Conservation (phyloP, 2,888 invertebrate genomes). For the Sarcophaga carnaria region DNA sequence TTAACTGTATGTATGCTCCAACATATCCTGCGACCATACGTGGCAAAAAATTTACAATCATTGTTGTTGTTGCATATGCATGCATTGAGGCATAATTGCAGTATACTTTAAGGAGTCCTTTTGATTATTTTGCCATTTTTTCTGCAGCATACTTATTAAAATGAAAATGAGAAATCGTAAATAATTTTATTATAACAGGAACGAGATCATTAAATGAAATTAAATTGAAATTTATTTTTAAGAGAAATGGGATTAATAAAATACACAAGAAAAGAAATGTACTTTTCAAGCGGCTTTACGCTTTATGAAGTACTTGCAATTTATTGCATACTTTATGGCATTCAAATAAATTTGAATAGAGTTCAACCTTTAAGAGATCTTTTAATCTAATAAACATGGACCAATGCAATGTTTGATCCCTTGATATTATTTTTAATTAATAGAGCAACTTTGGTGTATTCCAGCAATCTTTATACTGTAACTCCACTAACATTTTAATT, state of each 20-base stretch:
- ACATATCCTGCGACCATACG: neutral
- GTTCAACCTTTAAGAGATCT: too few species aligned
- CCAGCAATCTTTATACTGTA: too few species aligned
- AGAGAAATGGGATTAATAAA: neutral
- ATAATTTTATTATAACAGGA: neutral
- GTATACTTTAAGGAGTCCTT: slow-evolving; percentile 8
- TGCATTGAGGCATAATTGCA: slow-evolving; percentile 6
- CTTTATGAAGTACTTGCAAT: neutral
- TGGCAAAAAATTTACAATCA: neutral
- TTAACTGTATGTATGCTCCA: neutral
- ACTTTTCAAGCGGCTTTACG: neutral
- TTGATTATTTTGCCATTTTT: slow-evolving; percentile 28
- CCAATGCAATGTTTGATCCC: too few species aligned
- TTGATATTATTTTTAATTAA: too few species aligned
- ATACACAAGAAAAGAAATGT: neutral
- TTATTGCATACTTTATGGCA: slow-evolving; percentile 27
- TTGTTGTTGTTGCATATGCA: neutral
- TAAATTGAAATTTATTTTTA: slow-evolving; percentile 4
- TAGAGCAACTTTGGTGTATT: too few species aligned
- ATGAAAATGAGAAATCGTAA: slow-evolving; percentile 11
- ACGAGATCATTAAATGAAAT: slow-evolving; percentile 17
- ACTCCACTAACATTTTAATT: too few species aligned
- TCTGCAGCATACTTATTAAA: slow-evolving; percentile 12
- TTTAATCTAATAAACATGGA: too few species aligned
- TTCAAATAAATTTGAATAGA: neutral